Conservation (phyloP, 2,113 vertebrate genomes). For the Sceloporus undulatus region DNA sequence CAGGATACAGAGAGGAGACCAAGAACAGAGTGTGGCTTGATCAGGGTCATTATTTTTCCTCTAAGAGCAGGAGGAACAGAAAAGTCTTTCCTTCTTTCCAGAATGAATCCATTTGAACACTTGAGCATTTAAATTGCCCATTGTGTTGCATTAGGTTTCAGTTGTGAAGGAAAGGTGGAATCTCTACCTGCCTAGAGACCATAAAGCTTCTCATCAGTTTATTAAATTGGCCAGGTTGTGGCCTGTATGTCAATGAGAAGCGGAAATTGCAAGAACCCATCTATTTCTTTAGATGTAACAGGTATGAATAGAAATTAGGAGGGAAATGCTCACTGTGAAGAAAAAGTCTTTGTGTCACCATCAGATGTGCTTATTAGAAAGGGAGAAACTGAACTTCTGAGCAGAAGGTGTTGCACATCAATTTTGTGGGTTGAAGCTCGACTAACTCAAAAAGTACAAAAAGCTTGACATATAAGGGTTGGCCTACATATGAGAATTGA, state of each 20-base stretch:
- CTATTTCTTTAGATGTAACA: neutral
- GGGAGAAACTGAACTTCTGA: neutral
- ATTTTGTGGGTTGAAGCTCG: too few relatives aligned
- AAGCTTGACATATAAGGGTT: too few relatives aligned
- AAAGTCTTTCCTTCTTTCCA: slow-evolving; percentile 2
- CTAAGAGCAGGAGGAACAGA: neutral
- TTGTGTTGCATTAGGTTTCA: neutral
- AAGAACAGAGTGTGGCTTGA: neutral
- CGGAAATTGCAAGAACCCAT: neutral
- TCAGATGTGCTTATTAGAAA: neutral
- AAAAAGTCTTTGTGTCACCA: neutral
- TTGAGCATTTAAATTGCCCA: neutral
- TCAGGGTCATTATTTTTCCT: neutral
- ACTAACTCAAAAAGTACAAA: too few relatives aligned
- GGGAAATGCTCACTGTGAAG: neutral
- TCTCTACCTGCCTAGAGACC: neutral
- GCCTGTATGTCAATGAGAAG: neutral
- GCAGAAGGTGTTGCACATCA: neutral
- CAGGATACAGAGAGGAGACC: neutral
- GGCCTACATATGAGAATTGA: too few relatives aligned
- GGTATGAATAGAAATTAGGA: neutral
- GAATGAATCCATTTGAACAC: slow-evolving; percentile 12
- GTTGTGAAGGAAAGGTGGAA: neutral
- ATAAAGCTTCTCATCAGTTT: neutral
- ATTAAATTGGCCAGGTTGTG: slow-evolving; percentile 2